Percentiles rank a stretch among this genome's conserved stretches.
phyloP scores from a whole-genome alignment of 2,797 vertebrate species.

The Sibirionetta formosa region DNA sequence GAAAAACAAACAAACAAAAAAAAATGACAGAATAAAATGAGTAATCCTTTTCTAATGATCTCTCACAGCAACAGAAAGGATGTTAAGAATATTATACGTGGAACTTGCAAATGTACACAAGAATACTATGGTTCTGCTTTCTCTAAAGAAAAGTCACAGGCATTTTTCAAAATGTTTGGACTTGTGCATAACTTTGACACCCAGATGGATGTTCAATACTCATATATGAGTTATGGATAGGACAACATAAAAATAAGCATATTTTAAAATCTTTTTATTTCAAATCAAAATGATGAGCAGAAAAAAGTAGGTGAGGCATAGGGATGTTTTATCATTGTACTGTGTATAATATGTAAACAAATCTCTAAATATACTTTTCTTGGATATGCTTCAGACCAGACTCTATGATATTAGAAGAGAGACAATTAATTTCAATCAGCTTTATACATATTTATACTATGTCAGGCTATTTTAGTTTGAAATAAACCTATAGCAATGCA shows the following conservation, averaged over 20 bases:
- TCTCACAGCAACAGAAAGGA: background rate
- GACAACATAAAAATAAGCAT: background rate
- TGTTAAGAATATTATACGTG: background rate
- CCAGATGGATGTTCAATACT: background rate
- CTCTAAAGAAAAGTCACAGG: background rate
- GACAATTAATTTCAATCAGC: background rate
- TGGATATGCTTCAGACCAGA: background rate
- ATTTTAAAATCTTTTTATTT: background rate
- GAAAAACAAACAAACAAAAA: background rate
- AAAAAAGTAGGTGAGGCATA: background rate
- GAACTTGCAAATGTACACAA: background rate
- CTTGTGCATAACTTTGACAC: background rate
- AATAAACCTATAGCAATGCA: background rate
- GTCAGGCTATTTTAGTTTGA: background rate
- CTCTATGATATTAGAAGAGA: background rate
- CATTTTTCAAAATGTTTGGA: background rate
- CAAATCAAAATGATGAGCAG: background rate
- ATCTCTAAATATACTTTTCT: background rate
- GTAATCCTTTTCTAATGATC: background rate
- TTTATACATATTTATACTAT: background rate
- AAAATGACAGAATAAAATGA: background rate
- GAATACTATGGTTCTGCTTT: background rate
- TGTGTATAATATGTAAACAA: background rate
- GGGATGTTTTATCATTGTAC: background rate
- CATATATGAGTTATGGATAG: background rate